These are phyloP conservation scores for Hemistola chrysoprasaria DNA, from an alignment of 2,888 invertebrate genomes.

Conservation along the genomic window DNA sequence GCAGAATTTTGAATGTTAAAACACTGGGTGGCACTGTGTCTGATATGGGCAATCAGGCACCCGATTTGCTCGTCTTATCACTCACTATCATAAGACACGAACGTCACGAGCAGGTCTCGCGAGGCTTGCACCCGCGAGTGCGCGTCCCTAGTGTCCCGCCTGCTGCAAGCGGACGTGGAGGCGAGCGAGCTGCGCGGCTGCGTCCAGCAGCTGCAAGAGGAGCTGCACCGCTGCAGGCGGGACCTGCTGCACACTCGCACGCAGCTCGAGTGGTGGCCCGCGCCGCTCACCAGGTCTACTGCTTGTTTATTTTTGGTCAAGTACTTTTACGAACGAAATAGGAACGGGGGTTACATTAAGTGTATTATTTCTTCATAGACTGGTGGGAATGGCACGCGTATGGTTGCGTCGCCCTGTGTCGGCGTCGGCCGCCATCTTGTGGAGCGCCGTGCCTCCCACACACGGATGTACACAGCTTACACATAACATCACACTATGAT, in stretches of 20 bases:
- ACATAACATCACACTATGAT: not conserved
- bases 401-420: slow-evolving; percentile 54
- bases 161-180: slow-evolving; percentile 25
- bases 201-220: slow-evolving; percentile 7
- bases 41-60: too few relatives aligned
- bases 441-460: slow-evolving; percentile 62
- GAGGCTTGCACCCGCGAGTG: slow-evolving; percentile 4
- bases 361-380: slow-evolving; percentile 42
- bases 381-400: slow-evolving; percentile 54
- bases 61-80: too few relatives aligned
- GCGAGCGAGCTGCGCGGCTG: slow-evolving; percentile 22
- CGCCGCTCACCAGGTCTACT: slow-evolving; percentile 63
- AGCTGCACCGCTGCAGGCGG: slow-evolving; percentile 5
- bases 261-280: slow-evolving; percentile 66
- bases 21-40: too few relatives aligned
- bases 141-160: slow-evolving; percentile 1
- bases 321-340: too few relatives aligned
- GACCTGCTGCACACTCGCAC: slow-evolving; percentile 44
- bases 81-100: too few relatives aligned
- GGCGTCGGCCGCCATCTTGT: slow-evolving; percentile 58
- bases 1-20: too few relatives aligned
- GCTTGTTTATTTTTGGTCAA: too few relatives aligned
- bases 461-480: slow-evolving; percentile 48
- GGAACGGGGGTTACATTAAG: too few relatives aligned
- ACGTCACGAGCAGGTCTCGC: slow-evolving; percentile 2